Percentiles rank a stretch among this genome's conserved stretches.
phyloP scores from a whole-genome alignment of 2,113 vertebrate species.

The Mungos mungo region DNA sequence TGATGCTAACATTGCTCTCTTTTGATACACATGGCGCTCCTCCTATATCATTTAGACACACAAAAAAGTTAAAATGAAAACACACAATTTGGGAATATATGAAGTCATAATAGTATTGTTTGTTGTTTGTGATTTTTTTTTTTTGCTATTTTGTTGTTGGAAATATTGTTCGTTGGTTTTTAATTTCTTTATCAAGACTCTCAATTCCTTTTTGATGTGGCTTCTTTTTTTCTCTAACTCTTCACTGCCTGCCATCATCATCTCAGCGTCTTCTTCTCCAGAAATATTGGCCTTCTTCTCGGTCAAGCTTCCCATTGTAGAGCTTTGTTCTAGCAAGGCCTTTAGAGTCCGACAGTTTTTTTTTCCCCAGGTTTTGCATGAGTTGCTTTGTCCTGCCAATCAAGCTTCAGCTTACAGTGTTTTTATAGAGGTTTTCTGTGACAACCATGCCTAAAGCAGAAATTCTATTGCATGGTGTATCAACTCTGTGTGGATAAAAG shows the following conservation, averaged over 20 bases:
- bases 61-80: neutral
- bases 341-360: neutral
- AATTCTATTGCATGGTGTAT: neutral
- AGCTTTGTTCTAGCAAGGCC: neutral
- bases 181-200: neutral
- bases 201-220: neutral
- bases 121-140: neutral
- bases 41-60: neutral
- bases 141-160: neutral
- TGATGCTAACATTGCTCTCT: neutral
- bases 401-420: neutral
- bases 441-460: neutral
- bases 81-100: neutral
- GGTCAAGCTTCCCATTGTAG: accelerated
- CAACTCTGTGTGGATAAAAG: neutral
- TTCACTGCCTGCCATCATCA: neutral
- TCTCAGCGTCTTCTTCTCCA: neutral
- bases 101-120: neutral
- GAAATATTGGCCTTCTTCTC: neutral
- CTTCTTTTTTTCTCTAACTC: neutral
- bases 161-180: neutral
- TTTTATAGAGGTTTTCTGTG: neutral
- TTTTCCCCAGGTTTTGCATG: neutral
- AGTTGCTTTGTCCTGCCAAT: neutral
- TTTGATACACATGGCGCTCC: neutral